Evolutionary conservation across 2,113 vertebrate species (phyloP).

Genomic region (Saguinus imperator): DNA sequence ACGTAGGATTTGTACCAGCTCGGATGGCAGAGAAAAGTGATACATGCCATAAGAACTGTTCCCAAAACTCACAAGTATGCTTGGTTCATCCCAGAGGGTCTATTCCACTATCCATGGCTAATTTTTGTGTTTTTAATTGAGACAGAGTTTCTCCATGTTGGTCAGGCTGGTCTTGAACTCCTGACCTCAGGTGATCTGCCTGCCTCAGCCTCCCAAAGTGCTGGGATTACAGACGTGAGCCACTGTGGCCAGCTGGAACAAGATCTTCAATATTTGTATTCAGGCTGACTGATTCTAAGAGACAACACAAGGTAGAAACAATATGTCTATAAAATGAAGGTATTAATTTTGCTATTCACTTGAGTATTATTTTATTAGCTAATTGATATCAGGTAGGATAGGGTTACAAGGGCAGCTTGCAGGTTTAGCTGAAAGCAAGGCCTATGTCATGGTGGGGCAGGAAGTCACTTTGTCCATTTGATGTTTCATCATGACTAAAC

Average conservation of each 20-base stretch:
- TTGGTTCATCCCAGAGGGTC: neutral
- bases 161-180: no score
- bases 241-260: neutral
- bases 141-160: no score
- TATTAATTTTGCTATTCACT: neutral
- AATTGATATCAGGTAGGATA: neutral
- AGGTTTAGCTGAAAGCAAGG: neutral
- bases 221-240: no score
- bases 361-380: neutral
- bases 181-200: no score
- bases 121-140: no score
- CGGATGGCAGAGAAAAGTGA: neutral
- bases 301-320: neutral
- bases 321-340: neutral
- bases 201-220: no score
- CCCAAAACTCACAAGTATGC: neutral
- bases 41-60: neutral
- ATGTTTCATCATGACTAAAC: neutral
- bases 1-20: neutral
- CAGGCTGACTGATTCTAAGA: neutral
- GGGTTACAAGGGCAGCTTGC: neutral
- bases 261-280: neutral
- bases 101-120: neutral
- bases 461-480: neutral
- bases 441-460: neutral